phyloP scores from a whole-genome alignment of 2,888 invertebrate species.

The Acanthosoma haemorrhoidale region DNA sequence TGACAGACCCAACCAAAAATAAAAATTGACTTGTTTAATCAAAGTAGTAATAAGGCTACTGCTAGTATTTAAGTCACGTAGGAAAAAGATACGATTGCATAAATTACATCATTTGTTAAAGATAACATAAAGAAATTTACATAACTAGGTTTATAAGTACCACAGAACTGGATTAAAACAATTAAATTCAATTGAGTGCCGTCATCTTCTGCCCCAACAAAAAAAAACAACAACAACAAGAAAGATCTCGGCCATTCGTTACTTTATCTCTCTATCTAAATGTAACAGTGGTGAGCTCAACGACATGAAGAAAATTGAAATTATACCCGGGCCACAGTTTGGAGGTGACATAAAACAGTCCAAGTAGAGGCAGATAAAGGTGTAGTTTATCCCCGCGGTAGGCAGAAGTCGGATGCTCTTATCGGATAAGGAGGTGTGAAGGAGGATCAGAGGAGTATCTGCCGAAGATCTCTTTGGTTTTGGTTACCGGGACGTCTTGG shows the following conservation, averaged over 20 bases:
- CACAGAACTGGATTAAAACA: background rate
- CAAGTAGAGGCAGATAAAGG: background rate
- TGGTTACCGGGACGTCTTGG: constrained; percentile 2
- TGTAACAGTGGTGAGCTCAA: background rate
- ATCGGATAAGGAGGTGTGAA: constrained; percentile 10
- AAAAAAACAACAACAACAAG: background rate
- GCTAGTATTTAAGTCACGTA: too few species aligned
- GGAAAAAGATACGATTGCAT: too few species aligned
- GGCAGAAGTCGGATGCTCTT: background rate
- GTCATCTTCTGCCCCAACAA: background rate
- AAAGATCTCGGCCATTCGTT: background rate
- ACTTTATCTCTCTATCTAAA: background rate
- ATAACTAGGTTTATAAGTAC: too few species aligned
- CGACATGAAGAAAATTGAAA: constrained; percentile 1
- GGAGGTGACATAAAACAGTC: constrained; percentile 2
- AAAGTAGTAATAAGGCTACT: too few species aligned
- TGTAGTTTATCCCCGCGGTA: background rate
- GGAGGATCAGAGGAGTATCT: background rate
- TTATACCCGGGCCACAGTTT: background rate
- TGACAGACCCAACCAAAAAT: too few species aligned
- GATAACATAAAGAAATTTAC: too few species aligned
- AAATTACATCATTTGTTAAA: too few species aligned
- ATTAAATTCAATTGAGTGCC: background rate
- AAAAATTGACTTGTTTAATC: too few species aligned
- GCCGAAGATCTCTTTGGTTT: background rate